Percentiles rank a stretch among this genome's conserved stretches.
Evolutionary conservation across 2,888 invertebrate species (phyloP).

Genomic region (Gnatocerus cornutus): DNA sequence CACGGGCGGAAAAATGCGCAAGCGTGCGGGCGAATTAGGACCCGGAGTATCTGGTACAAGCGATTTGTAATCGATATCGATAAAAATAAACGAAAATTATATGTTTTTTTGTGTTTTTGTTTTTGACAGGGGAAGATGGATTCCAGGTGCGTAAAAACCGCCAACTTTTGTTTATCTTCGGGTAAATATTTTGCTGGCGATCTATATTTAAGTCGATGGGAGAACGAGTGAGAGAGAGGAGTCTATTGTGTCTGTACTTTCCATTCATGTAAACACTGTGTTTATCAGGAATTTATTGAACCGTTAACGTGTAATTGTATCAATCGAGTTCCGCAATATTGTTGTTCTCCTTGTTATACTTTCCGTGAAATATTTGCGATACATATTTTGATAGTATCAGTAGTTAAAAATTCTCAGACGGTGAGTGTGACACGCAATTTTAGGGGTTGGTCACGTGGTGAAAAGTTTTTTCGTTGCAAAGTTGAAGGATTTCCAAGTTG

Average conservation of each 20-base stretch:
- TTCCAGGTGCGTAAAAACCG: neutral
- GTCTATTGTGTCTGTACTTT: slow-evolving; percentile 37
- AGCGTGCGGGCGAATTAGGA: too few species aligned
- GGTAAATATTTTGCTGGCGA: slow-evolving; percentile 8
- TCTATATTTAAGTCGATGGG: slow-evolving; percentile 1
- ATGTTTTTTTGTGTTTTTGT: neutral
- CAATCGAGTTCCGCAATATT: slow-evolving; percentile 48
- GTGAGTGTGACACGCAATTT: slow-evolving; percentile 6
- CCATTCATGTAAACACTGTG: slow-evolving; percentile 42
- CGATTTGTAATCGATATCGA: too few species aligned
- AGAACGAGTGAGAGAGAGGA: neutral
- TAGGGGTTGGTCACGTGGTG: slow-evolving; percentile 5
- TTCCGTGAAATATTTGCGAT: slow-evolving; percentile 34
- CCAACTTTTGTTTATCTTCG: neutral
- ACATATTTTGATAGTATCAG: slow-evolving; percentile 8
- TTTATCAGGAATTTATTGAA: slow-evolving; percentile 47
- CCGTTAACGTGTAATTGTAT: slow-evolving; percentile 48
- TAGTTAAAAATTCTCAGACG: neutral
- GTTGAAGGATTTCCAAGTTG: slow-evolving; percentile 24
- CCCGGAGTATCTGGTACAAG: too few species aligned
- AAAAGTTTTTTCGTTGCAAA: too few species aligned
- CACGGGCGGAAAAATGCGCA: neutral
- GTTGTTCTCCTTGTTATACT: slow-evolving; percentile 45
- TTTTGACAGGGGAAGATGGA: too few species aligned
- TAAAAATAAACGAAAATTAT: neutral